Base-by-base conservation (phyloP, 2,797 vertebrate species). In the Tarsius wallacei region DNA sequence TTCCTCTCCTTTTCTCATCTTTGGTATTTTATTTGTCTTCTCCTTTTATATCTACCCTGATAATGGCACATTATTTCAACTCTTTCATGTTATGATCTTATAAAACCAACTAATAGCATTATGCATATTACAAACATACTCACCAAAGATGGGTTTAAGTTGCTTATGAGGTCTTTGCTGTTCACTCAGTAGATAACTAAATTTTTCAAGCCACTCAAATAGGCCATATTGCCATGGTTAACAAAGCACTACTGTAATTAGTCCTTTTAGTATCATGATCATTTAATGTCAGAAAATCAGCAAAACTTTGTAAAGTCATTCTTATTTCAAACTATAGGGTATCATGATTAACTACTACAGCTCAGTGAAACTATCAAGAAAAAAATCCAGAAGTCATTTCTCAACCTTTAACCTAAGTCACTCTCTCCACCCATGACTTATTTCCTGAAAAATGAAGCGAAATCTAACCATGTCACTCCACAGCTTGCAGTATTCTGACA, bases 91-190 rank as follows among this genome's bases (percentile, higher is more conserved):
- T 9, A 16, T 94, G 49, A 89, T 70, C 31, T 78, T 93, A 31
- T 82, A 53, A 94, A 94, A 42, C 53, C 7, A 70, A 8, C 55
- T 76, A 76, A 55, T 91, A 83, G 3, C 36, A 66, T 93, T 59
- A 47, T 73, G 71, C 76, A 59, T 80, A 73, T 47, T 66, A 82
- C 91, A 77, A 70, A 66, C 68, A 66, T 19, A 71, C 26, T 74
- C 36, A 70, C 74, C 73, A 82, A 90, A 21, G 96, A 59, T 42
- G 33, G 9, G 89, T 47, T 88, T 68, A 55, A 66, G n/a, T 22
- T 94, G 31, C n/a, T 88, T 85, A 83, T 68, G 90, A 33, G 71
- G 16, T 74, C 3, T 94, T 70, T 90, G 28, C 83, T 91, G 24
- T 93, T 89, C 88, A 81, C 63, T 94, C 2, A n/a, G 0, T 42